Evolutionary conservation across 2,797 vertebrate species (phyloP), one percentile per base, ranked within the genome.

Genomic region (Sebastes melanostomus): DNA sequence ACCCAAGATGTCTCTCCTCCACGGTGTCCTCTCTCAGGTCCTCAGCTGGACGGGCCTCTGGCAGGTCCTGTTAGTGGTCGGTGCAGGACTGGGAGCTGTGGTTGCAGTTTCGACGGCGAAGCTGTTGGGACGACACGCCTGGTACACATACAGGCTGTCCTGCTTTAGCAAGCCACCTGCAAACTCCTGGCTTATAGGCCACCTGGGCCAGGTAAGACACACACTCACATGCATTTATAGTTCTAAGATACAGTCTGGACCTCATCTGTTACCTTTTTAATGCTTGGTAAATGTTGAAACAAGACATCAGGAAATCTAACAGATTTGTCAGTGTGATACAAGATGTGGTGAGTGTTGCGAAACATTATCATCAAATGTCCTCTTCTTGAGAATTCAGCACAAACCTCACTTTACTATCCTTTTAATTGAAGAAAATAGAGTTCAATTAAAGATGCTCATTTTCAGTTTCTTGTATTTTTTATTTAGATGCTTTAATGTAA

Each of bases 171-270:
- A 75, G 11, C 93, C 93, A 5, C 86, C 8, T 1, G 50, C 86
- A 27, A 67, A 27, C 77, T 90, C 91, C 0, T 95, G 92, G 93
- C 82, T 94, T 71, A 58, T 92, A 0, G 93, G 91, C 1, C 93
- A 94, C 79, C 63, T 94, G 77, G 93, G 93, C 3, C 81, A 94
- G 92, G 94, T 94, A 90, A 1, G 82, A 75, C 6, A n/a, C 56
- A 75, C 72, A 69, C 16, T 61, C n/a, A 32, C 60, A 72, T 52
- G 58, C 29, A 68, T 38, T 5, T 2, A 7, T 30, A 24, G 20
- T 36, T 36, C 32, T 3, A 9, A 8, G 59, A 61, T 61, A n/a
- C 2, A 63, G 34, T 24, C n/a, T 22, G 22, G 3, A 72, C 16
- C 5, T 29, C 2, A 30, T 34, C 36, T 29, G 22, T 58, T 14